Evolutionary conservation across 2,888 invertebrate species (phyloP), one percentile per base, ranked within the genome.

Genomic region (Macrosoma leucophasiata): DNA sequence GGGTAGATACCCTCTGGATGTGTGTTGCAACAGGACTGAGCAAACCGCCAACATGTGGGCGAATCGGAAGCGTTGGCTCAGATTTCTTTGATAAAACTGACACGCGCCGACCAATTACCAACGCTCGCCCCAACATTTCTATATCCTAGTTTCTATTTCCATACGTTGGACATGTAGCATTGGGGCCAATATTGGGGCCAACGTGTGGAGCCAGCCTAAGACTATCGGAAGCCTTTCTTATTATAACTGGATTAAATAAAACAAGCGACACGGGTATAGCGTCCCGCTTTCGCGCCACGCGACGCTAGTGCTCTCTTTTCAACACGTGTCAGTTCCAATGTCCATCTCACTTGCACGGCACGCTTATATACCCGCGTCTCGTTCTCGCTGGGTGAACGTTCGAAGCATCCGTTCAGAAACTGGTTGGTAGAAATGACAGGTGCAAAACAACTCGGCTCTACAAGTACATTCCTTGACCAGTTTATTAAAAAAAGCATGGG

Each of bases 401-500:
- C 76, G 63, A 41, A 36, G 70, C 74, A 73, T 76, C 76, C 76
- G 76, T 52, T 62, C 53, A 39, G 60, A 71, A n/a, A 75, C 76
- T 49, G 68, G 73, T 75, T 59, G 49, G 36, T 37, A 44, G 48
- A 54, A 51, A 60, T 66, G 76, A 74, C 76, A 77, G 76, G 76
- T 77, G 76, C 70, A 73, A 76, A 73, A n/a, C n/a, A n/a, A 55
- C 55, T 55, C 46, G 52, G 43, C 48, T 52, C 47, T 40, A 48
- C 57, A 50, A 53, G 57, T 59, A 60, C 62, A 74, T 73, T 72
- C 68, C 66, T 63, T 64, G 64, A 56, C 62, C 65, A 64, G 62
- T 50, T 48, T 49, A 50, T 51, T 50, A 42, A 46, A 50, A 48
- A 41, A 40, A 38, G 34, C 39, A 23, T 12, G 33, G 9, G 13